Conservation (phyloP, 2,113 vertebrate genomes). For the Silurus asotus region DNA sequence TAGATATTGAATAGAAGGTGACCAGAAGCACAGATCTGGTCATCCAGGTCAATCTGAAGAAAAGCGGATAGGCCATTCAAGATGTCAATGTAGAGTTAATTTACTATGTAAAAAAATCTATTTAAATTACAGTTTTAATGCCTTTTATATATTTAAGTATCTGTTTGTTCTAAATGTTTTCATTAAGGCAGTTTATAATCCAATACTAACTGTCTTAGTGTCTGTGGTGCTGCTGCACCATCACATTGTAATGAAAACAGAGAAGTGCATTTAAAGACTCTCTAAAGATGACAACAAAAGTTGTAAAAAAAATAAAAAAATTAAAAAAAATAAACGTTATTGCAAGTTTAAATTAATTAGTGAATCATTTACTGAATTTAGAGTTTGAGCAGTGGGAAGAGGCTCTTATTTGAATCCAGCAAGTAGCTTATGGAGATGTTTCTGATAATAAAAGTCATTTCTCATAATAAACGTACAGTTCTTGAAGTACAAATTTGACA, state of each 20-base stretch:
- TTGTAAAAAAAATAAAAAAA: neutral
- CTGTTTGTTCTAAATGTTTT: neutral
- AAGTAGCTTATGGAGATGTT: neutral
- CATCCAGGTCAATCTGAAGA: conserved; percentile 68
- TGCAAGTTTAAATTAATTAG: neutral
- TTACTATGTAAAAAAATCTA: neutral
- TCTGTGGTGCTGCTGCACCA: neutral
- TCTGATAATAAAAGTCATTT: neutral
- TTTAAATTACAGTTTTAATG: neutral
- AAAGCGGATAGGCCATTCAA: conserved; percentile 75
- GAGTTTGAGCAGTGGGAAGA: neutral
- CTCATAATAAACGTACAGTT: neutral
- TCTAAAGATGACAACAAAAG: neutral
- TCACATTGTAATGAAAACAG: conserved; percentile 50
- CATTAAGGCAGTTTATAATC: neutral
- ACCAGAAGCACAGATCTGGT: conserved; percentile 48
- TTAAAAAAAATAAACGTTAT: neutral
- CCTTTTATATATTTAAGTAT: neutral
- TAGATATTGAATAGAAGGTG: conserved; percentile 67
- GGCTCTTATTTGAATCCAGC: neutral
- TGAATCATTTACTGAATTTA: neutral
- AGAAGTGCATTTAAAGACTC: conserved; percentile 79
- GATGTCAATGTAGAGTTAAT: neutral
- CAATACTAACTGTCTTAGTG: neutral
- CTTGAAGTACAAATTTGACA: neutral